Percentiles rank a stretch among this genome's conserved stretches.
These are phyloP conservation scores for Ceyx cyanopectus DNA, from an alignment of 2,113 vertebrate species.

Conservation along the genomic window DNA sequence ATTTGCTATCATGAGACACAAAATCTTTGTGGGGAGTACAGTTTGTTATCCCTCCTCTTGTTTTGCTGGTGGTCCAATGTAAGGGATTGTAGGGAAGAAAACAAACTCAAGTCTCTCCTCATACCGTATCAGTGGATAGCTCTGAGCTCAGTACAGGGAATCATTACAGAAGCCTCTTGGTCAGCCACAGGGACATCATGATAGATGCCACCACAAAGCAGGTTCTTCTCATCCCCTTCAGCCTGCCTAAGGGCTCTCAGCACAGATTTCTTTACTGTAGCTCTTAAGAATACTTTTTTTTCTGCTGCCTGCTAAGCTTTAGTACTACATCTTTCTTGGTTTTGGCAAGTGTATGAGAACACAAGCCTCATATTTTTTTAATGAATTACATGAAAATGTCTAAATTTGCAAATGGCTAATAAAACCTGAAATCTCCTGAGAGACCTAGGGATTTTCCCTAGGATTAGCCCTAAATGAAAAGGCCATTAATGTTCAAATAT, in stretches of 20 bases:
- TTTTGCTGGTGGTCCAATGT: not conserved
- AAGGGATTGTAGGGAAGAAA: not conserved
- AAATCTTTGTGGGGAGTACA: not conserved
- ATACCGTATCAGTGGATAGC: not conserved
- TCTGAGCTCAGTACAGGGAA: not conserved
- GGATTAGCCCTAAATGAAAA: not conserved
- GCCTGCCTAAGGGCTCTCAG: not conserved
- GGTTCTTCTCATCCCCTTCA: not conserved
- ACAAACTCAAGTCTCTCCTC: not conserved
- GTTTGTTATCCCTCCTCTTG: not conserved
- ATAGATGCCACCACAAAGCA: not conserved
- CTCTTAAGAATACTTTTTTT: not conserved
- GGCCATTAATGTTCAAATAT: not conserved
- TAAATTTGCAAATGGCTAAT: not conserved
- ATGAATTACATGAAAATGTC: not conserved
- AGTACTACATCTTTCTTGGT: not conserved
- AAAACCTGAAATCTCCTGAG: not conserved
- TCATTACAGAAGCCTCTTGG: not conserved
- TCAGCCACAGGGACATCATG: not conserved
- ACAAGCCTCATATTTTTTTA: not conserved
- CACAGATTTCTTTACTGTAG: not conserved
- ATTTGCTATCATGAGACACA: not conserved
- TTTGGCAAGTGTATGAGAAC: conserved; percentile 18
- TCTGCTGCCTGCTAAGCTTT: not conserved
- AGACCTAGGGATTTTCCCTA: not conserved